Evolutionary conservation across 2,113 vertebrate genomes (phyloP).

Genomic region (Rattus norvegicus): GRCr8 NC_086020.1:196500001-196500500

Average conservation of each 20-base stretch:
- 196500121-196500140: neutral
- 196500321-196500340: neutral
- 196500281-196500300: no score
- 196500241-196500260: no score
- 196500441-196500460: neutral
- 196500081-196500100: neutral
- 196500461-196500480: neutral
- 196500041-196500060: neutral
- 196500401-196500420: neutral
- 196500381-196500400: rapidly evolving
- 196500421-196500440: neutral
- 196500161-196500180: no score
- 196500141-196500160: no score
- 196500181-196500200: no score
- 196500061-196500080: neutral
- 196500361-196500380: neutral
- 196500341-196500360: neutral
- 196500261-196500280: no score
- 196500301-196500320: rapidly evolving
- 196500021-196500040: neutral
- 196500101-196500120: neutral
- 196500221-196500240: no score
- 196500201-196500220: no score
- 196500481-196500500: neutral
- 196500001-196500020: neutral